Percentiles rank a stretch among this genome's conserved stretches.
Conservation (phyloP, 2,888 invertebrate genomes). For the Lasioglossum pauxillum region DNA sequence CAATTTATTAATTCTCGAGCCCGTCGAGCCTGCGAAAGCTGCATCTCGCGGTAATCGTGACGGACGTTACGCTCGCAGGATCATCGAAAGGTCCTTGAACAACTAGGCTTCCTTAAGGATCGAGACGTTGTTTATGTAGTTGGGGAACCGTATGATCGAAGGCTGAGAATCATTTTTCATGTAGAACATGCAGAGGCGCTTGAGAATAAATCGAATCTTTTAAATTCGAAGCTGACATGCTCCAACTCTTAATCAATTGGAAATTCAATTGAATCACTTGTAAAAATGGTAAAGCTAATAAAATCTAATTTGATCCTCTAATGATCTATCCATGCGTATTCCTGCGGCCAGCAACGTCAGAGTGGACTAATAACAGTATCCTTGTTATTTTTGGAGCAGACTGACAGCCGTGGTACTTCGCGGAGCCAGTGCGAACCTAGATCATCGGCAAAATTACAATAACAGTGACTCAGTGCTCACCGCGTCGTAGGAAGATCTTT, state of each 20-base stretch:
- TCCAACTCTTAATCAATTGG: not conserved
- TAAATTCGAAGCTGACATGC: not conserved
- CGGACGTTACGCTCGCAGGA: not conserved
- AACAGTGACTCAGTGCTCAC: not conserved
- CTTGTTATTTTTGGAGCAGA: not conserved
- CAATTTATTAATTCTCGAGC: constrained; percentile 23
- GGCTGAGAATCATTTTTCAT: not conserved
- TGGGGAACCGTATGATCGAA: not conserved
- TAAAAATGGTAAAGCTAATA: not conserved
- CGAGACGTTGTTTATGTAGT: not conserved
- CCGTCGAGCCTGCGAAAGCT: not conserved
- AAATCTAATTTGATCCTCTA: not conserved
- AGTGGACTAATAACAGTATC: not conserved
- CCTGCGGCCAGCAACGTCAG: not conserved
- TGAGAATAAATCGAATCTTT: not conserved
- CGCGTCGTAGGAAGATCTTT: not conserved
- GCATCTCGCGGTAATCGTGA: not conserved
- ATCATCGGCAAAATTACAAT: not conserved
- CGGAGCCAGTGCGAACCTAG: not conserved
- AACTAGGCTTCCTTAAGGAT: constrained; percentile 1
- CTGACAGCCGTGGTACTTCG: not conserved
- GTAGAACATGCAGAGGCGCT: not conserved
- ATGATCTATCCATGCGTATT: not conserved
- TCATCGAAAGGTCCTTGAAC: not conserved
- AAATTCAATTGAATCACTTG: not conserved